phyloP scores from a whole-genome alignment of 1,140 invertebrate genomes.

The Proales similis region DNA sequence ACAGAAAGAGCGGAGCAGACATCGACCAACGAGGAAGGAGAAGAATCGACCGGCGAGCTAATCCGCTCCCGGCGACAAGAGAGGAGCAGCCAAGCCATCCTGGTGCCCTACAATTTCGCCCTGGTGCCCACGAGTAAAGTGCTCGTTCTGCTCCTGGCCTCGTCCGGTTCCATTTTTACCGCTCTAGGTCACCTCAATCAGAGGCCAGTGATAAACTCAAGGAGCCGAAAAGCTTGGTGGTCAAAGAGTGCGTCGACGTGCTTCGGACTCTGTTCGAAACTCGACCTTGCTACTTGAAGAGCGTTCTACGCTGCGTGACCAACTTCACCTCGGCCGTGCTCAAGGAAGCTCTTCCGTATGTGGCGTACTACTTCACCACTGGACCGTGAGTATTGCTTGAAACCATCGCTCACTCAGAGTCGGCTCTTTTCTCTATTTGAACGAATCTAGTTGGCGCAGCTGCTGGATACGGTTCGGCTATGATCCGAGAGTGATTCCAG shows the following conservation, averaged over 20 bases:
- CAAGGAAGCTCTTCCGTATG: constrained; percentile 69
- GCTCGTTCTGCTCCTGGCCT: no score
- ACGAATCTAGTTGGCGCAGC: no score
- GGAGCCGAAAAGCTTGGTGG: constrained; percentile 40
- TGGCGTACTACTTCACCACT: constrained; percentile 73
- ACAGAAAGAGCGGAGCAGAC: neutral
- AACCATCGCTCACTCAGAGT: no score
- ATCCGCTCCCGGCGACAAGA: constrained; percentile 32
- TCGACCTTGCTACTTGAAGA: constrained; percentile 75
- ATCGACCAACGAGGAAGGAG: constrained; percentile 9
- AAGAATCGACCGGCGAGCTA: constrained; percentile 13
- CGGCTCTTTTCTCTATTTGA: no score
- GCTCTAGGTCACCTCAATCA: neutral
- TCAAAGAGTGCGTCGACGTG: constrained; percentile 43
- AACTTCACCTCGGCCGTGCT: constrained; percentile 55
- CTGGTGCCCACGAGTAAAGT: no score
- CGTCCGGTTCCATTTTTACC: constrained; percentile 12
- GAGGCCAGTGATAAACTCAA: constrained; percentile 12
- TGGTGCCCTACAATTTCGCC: constrained; percentile 25
- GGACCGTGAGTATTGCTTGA: no score
- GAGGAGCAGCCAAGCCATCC: constrained; percentile 22
- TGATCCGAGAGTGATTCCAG: constrained; percentile 72
- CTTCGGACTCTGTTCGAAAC: constrained; percentile 61
- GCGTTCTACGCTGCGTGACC: constrained; percentile 61
- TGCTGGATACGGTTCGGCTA: constrained; percentile 77